Base-by-base conservation (phyloP, 2,113 vertebrate genomes). In the Tyrannus savana region DNA sequence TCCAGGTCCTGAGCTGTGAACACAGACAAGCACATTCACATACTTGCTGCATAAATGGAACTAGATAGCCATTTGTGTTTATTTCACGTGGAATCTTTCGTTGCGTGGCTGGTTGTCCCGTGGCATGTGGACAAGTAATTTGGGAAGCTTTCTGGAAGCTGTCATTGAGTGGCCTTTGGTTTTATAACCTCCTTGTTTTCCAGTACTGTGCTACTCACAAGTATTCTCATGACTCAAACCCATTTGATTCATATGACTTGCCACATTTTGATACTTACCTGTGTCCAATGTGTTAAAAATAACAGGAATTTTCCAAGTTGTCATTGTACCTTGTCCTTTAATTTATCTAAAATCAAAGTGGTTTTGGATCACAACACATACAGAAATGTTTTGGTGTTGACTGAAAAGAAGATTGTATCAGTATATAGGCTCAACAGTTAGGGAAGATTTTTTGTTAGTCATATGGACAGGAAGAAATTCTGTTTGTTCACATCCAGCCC, bases 131-230 rank as follows among this genome's bases (percentile, higher is more conserved):
- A 86, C 64, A 55, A 72, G 72, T 39, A 15, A 19, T 78, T 80
- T 22, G 55, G 86, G 68, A 80, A 84, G 68, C 23, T 71, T 95
- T 77, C 79, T n/a, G 37, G 31, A 21, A 47, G 47, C 79, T 74
- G 53, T 69, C 37, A 19, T 16, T 50, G 75, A 76, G 14, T 28
- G 35, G 39, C 77, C 68, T 83, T 27, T 5, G 64, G 12, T 88
- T 67, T 63, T 58, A 14, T 58, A 66, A 47, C 63, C 4, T 69
- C 28, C 66, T 41, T 23, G 23, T 76, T 56, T 84, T 90, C 55
- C 47, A 1, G 0, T 56, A 14, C 42, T 37, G 4, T 12, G 55
- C 68, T 46, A 7, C 19, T 10, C 55, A 53, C 86, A 76, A 7
- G 62, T 33, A 22, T 33, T 44, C 68, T 92, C n/a, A 3, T 66